These are phyloP conservation scores for Caiman crocodilus DNA, from an alignment of 2,797 vertebrate genomes.

Conservation along the genomic window DNA sequence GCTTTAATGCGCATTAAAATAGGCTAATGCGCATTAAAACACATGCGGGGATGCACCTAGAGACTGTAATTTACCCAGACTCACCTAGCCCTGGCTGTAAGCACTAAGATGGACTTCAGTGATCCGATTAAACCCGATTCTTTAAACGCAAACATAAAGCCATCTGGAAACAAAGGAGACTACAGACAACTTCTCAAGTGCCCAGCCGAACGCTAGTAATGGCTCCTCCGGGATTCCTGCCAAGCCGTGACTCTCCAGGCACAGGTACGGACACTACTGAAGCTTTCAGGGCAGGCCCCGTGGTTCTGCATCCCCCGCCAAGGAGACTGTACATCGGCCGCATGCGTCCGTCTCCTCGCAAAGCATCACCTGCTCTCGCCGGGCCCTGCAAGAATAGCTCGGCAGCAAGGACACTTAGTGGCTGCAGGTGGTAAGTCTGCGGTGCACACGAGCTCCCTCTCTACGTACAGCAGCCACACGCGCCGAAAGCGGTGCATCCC, in stretches of 20 bases:
- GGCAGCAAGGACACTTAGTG: not conserved
- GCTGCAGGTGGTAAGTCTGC: not conserved
- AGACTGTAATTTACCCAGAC: too few relatives aligned
- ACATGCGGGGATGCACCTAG: too few relatives aligned
- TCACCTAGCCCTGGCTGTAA: not conserved
- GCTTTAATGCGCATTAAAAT: too few relatives aligned
- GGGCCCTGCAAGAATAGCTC: not conserved
- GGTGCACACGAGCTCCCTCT: not conserved
- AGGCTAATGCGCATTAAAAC: too few relatives aligned
- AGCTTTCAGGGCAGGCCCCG: not conserved
- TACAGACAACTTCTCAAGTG: not conserved
- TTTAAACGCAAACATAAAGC: not conserved
- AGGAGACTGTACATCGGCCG: not conserved
- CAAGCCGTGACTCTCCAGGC: not conserved
- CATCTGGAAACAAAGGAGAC: not conserved
- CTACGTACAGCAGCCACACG: too few relatives aligned
- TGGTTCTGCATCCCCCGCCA: not conserved
- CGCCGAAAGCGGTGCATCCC: too few relatives aligned
- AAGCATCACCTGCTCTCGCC: not conserved
- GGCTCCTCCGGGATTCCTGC: not conserved
- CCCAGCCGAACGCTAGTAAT: not conserved
- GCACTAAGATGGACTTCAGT: not conserved
- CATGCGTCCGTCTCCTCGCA: not conserved
- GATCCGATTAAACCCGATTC: not conserved
- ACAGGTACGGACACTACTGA: not conserved